Evolutionary conservation across 2,113 vertebrate genomes (phyloP).

Genomic region (Aleadryas rufinucha): DNA sequence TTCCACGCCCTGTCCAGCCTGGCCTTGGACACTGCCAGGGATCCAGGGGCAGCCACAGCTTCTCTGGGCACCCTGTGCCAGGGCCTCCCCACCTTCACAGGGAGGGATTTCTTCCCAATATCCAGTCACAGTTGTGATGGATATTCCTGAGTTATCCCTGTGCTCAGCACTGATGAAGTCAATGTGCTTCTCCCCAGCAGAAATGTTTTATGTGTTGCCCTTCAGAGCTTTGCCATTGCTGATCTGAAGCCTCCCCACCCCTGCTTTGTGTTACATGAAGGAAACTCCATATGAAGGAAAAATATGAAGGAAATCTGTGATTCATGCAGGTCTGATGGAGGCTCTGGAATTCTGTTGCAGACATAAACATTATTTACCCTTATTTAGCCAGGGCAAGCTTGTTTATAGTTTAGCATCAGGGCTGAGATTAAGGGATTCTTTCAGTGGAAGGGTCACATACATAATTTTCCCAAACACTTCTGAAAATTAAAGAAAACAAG

Average conservation of each 20-base stretch:
- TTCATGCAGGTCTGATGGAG: neutral
- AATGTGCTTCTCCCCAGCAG: rapidly evolving
- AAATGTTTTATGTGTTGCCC: neutral
- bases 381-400: neutral
- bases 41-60: neutral
- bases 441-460: neutral
- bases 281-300: neutral
- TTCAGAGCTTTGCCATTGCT: neutral
- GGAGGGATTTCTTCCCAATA: neutral
- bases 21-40: neutral
- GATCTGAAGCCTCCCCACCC: neutral
- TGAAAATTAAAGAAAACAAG: neutral
- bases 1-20: neutral
- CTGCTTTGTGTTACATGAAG: neutral
- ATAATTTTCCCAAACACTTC: neutral
- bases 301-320: neutral
- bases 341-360: neutral
- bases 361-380: neutral
- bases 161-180: neutral
- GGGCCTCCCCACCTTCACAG: rapidly evolving
- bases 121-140: neutral
- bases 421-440: neutral
- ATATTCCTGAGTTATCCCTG: neutral
- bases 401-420: neutral
- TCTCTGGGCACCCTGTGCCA: neutral